phyloP scores from a whole-genome alignment of 2,797 vertebrate genomes.

The Ctenopoma kingsleyae region DNA sequence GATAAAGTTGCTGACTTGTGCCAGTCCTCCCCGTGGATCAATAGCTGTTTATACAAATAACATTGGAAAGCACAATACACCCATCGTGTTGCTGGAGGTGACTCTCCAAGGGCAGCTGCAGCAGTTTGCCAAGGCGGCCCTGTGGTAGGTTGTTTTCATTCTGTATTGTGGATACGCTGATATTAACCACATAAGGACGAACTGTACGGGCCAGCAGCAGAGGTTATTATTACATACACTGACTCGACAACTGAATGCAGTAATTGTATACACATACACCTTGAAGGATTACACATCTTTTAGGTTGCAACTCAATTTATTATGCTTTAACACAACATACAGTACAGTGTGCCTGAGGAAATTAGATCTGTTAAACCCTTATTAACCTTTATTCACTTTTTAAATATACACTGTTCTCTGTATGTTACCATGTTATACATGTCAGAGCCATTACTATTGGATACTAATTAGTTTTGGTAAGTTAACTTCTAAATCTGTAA shows the following conservation, averaged over 20 bases:
- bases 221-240: constrained; percentile 52
- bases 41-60: constrained; percentile 86
- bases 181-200: constrained; percentile 63
- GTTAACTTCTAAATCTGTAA: constrained; percentile 32
- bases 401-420: constrained; percentile 7
- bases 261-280: constrained; percentile 55
- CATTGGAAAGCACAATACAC: constrained; percentile 59
- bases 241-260: constrained; percentile 38
- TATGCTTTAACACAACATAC: constrained; percentile 12
- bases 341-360: constrained; percentile 3
- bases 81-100: constrained; percentile 69
- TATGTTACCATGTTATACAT: neutral
- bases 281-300: constrained; percentile 42
- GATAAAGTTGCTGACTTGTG: constrained; percentile 88
- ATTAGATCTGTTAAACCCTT: constrained; percentile 28
- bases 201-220: constrained; percentile 22
- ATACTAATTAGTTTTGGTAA: constrained; percentile 31
- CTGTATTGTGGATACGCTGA: constrained; percentile 24
- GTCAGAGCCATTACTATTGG: neutral
- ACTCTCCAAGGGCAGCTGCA: constrained; percentile 70
- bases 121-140: constrained; percentile 38
- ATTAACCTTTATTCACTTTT: constrained; percentile 30
- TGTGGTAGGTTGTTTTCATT: constrained; percentile 26
- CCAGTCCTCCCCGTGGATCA: constrained; percentile 82
- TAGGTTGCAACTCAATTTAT: constrained; percentile 32